These are phyloP conservation scores for Pegea sp. DNA, from an alignment of 23 tunicate species.

Conservation along the genomic window DNA sequence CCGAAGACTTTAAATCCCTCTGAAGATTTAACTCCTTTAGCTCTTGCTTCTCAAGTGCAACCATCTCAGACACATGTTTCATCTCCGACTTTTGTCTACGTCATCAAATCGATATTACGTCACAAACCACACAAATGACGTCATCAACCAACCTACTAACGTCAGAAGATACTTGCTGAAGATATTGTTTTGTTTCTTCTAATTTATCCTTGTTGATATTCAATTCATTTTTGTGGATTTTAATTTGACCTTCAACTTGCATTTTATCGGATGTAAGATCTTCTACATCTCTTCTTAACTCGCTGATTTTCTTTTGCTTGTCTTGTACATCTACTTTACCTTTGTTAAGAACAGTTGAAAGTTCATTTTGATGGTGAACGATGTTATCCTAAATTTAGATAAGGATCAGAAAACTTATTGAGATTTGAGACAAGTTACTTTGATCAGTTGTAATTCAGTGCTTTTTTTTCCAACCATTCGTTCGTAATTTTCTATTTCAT, in stretches of 20 bases:
- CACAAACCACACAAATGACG: not conserved
- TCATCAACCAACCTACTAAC: not conserved
- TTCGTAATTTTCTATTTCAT: constrained; percentile 63
- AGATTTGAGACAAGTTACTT: constrained; percentile 9
- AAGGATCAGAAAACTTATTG: not conserved
- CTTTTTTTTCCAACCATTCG: constrained; percentile 71
- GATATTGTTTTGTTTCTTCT: not conserved
- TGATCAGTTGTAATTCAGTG: constrained; percentile 64
- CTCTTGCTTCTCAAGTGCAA: constrained; percentile 79
- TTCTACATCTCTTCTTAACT: constrained; percentile 56
- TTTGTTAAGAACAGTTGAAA: constrained; percentile 54
- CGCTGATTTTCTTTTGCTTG: constrained; percentile 81
- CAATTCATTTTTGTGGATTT: not conserved
- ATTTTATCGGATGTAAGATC: constrained; percentile 31
- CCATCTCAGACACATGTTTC: constrained; percentile 84
- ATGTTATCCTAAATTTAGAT: constrained; percentile 46
- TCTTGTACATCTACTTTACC: constrained; percentile 85
- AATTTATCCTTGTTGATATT: not conserved
- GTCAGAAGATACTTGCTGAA: not conserved
- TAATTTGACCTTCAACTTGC: constrained; percentile 55
- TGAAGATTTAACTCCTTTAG: constrained; percentile 56
- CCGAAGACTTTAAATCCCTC: constrained; percentile 53
- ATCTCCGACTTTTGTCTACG: constrained; percentile 72
- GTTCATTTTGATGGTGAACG: constrained; percentile 71
- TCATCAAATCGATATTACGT: not conserved